Evolutionary conservation across 1,140 invertebrate genomes (phyloP), one percentile per base, ranked within the genome.

Genomic region (Parasteatoda tepidariorum): DNA sequence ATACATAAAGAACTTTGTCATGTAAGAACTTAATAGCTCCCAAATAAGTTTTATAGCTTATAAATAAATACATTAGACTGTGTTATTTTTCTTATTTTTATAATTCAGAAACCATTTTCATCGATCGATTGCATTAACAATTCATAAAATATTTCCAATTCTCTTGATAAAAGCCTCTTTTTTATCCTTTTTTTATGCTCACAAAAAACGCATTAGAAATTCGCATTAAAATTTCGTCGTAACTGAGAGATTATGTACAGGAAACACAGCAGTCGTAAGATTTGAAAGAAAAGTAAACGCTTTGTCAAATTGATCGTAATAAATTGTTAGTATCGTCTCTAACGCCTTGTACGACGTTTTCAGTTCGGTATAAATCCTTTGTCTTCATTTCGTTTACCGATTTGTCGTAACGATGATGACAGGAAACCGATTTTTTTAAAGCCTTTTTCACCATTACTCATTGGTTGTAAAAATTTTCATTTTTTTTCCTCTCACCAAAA

Each of bases 291-390:
- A 75, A n/a, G 59, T 75, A 75, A 75, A 75, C 73, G 73, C 31
- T 75, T 61, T 75, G 73, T 75, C 73, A 75, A 75, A 75, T 75
- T 75, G 73, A 75, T 61, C 73, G 73, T 75, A 75, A 75, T 75
- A 62, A 75, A 75, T 75, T 75, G 73, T 75, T 61, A 75, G 55
- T 34, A 73, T 57, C 70, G 48, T 22, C 54, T 57, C n/a, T 54
- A 30, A 34, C 67, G 67, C 22, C 30, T 31, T 31, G 48, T 59
- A 57, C 57, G 70, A 75, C 73, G 33, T 61, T 48, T 75, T 62
- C 73, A 55, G 61, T 75, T 75, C 59, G 9, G 0, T 28, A n/a
- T 57, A 61, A 61, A 61, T 75, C 73, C 62, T 75, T 75, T 62
- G 73, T 75, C 73, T 75, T 75, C 73, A 75, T 75, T 75, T 75